These are phyloP conservation scores for Oryzias dopingdopingensis DNA, from an alignment of 2,797 vertebrate genomes.

Conservation along the genomic window DNA sequence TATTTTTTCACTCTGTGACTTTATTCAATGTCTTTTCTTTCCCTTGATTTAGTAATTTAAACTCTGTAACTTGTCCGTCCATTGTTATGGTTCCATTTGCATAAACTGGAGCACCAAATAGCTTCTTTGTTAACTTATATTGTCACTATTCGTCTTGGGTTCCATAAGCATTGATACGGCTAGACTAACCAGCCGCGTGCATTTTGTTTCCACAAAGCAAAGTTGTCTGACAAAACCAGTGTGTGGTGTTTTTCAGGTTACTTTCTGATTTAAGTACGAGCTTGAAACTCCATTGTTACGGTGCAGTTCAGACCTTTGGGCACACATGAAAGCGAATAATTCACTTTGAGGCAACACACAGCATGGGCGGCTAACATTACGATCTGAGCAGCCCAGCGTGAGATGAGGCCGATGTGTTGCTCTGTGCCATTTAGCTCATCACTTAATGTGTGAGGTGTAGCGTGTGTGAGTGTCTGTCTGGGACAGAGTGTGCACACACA, in stretches of 20 bases:
- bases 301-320: slow-evolving; percentile 23
- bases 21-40: too few relatives aligned
- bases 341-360: slow-evolving; percentile 62
- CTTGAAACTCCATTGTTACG: slow-evolving; percentile 38
- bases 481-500: slow-evolving; percentile 64
- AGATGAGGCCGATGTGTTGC: slow-evolving; percentile 46
- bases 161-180: neutral
- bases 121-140: neutral
- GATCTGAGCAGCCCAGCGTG: slow-evolving; percentile 53
- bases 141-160: neutral
- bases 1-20: too few relatives aligned
- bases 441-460: slow-evolving; percentile 36
- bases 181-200: neutral
- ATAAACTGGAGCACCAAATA: too few relatives aligned
- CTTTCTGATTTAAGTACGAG: slow-evolving; percentile 12
- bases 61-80: too few relatives aligned
- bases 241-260: neutral
- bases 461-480: slow-evolving; percentile 47
- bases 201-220: neutral
- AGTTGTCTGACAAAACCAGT: neutral
- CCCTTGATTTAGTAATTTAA: too few relatives aligned
- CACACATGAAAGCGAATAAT: slow-evolving; percentile 68
- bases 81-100: too few relatives aligned
- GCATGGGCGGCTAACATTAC: slow-evolving; percentile 35
- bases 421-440: slow-evolving; percentile 58